These are phyloP conservation scores for Stenotaenia linearis DNA, from an alignment of 2,888 invertebrate species.

Conservation along the genomic window DNA sequence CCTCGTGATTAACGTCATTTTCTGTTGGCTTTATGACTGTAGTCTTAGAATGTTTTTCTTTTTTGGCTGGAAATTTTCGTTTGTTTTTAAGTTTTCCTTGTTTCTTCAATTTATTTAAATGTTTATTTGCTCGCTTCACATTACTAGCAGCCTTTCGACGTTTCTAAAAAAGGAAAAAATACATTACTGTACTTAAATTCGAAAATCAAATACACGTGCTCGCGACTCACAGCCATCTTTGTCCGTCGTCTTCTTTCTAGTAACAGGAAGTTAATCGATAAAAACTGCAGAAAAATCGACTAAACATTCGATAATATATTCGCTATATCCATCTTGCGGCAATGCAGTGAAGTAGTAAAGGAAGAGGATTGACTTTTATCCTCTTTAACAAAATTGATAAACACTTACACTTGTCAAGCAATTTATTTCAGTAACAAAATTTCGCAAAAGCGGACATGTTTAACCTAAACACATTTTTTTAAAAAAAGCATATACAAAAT, in stretches of 20 bases:
- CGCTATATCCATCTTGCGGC: background rate
- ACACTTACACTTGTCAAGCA: background rate
- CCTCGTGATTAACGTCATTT: background rate
- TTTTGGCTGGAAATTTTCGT: background rate
- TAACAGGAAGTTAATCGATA: too few species aligned
- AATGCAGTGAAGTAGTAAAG: too few species aligned
- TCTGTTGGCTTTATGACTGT: background rate
- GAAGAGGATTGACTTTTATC: too few species aligned
- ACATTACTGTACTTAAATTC: background rate
- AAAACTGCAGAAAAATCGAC: background rate
- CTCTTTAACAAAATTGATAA: background rate
- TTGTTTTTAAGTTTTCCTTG: background rate
- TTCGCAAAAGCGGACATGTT: conserved; percentile 3
- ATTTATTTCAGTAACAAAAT: background rate
- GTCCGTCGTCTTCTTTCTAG: too few species aligned
- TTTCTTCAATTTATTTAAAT: background rate
- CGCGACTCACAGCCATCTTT: background rate
- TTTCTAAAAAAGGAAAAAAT: background rate
- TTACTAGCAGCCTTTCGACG: background rate
- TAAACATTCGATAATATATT: background rate
- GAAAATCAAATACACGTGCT: background rate
- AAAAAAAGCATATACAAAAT: background rate
- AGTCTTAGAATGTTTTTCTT: background rate
- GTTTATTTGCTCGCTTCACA: background rate
- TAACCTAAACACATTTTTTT: background rate